Conservation (phyloP, 2,113 vertebrate genomes). For the Gadus chalcogrammus region DNA sequence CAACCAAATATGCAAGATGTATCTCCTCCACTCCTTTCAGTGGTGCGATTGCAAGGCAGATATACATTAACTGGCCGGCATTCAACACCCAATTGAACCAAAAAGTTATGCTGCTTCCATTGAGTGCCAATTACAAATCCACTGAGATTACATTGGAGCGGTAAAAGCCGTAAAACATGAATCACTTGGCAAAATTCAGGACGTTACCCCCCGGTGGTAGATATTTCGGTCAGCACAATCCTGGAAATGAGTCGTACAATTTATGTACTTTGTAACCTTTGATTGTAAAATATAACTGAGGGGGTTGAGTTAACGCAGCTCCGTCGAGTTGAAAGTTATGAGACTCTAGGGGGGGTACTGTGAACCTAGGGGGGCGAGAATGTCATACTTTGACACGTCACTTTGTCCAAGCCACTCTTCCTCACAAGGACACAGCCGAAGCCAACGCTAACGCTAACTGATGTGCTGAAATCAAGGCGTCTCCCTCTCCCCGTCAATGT, state of each 20-base stretch:
- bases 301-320: not conserved
- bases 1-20: conserved; percentile 55
- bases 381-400: conserved; percentile 44
- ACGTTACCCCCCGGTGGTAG: no score
- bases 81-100: conserved; percentile 2
- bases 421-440: conserved; percentile 47
- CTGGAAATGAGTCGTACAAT: no score
- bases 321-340: conserved; percentile 2
- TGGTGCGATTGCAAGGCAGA: conserved; percentile 29
- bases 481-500: not conserved
- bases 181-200: no score
- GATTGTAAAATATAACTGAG: no score
- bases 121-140: no score
- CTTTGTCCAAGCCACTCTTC: not conserved
- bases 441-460: conserved; percentile 40
- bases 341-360: conserved; percentile 15
- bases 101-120: no score
- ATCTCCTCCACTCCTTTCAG: conserved; percentile 34
- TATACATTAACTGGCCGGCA: conserved; percentile 55
- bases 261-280: no score
- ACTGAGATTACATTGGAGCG: no score
- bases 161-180: no score
- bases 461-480: conserved; percentile 27
- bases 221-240: no score
- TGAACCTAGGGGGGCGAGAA: conserved; percentile 22